Evolutionary conservation across 1,140 invertebrate species (phyloP), one percentile per base, ranked within the genome.

Genomic region (Drosophila malerkotliana): DNA sequence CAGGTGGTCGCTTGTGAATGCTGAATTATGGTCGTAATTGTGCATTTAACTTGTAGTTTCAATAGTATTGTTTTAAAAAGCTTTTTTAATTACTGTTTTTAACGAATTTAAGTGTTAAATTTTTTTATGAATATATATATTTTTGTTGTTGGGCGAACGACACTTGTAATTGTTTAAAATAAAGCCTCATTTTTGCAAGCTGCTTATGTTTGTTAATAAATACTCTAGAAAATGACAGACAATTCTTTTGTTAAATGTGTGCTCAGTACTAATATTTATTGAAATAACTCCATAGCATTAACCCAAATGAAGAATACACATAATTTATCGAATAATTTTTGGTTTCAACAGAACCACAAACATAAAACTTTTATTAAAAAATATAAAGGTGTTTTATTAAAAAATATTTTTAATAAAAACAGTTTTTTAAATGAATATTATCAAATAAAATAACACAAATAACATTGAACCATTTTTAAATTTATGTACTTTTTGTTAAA

Each of bases 1-100:
- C 82, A 87, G 51, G 53, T 88, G 45, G 37, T 34, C 4, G 47
- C 28, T 3, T 72, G 59, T 54, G 55, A 47, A 21, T 60, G 30
- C 4, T 68, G 26, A 67, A 26, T 52, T 62, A 21, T n/a, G 6
- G 14, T 28, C 14, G n/a, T 21, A 62, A 39, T 8, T 37, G 15
- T 58, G 64, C 49, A 63, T 77, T 76, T 76, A 9, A 34, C 64
- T 44, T 6, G 15, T 28, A 4, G 44, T n/a, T 44, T 48, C 26
- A 7, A 32, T 10, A 26, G 10, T 67, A 44, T 4, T 26, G n/a
- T 18, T 18, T 6, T 44, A 44, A 7, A 15, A 14, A 44, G 6
- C 41, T 44, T 15, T 6, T 44, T 15, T 18, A 18, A 14, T 41
- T 14, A 41, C 12, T 8, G 39, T 15, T 41, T 41, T 15, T 15